Evolutionary conservation across 1,140 invertebrate species (phyloP).

Genomic region (Drosophila suzukii): DNA sequence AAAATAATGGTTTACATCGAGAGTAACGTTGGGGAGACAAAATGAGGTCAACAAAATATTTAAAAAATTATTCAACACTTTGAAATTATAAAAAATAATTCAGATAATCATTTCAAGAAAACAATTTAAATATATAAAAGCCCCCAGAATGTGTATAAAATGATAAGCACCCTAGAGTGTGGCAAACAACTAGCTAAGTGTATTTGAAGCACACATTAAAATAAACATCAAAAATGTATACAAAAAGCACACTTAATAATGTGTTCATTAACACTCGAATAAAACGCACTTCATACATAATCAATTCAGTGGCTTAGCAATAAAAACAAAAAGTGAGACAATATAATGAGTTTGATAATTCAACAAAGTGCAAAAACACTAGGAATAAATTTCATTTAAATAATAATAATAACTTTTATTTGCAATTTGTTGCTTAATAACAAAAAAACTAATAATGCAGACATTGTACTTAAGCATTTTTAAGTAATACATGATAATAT

Average conservation of each 20-base stretch:
- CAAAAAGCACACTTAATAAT: slow-evolving; percentile 11
- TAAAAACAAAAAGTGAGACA: background rate
- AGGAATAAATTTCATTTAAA: too few relatives aligned
- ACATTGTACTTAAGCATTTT: too few relatives aligned
- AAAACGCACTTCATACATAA: background rate
- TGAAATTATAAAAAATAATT: too few relatives aligned
- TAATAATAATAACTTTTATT: too few relatives aligned
- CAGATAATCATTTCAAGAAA: too few relatives aligned
- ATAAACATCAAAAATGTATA: slow-evolving; percentile 5
- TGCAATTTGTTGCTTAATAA: too few relatives aligned
- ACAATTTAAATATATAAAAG: too few relatives aligned
- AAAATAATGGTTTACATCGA: background rate
- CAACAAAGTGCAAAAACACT: too few relatives aligned
- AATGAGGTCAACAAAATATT: background rate
- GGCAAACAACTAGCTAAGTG: background rate
- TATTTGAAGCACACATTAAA: slow-evolving; percentile 6
- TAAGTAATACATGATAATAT: too few relatives aligned
- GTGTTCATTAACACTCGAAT: slow-evolving; percentile 1
- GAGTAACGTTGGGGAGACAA: too few relatives aligned
- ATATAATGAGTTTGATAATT: too few relatives aligned
- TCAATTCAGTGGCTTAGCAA: background rate
- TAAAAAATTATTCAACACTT: background rate
- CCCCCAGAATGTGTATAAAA: background rate
- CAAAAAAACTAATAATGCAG: too few relatives aligned
- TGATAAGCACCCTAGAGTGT: slow-evolving; percentile 1